A percentile compares a stretch with the other conserved stretches of the same genome.
Evolutionary conservation across 2,113 vertebrate genomes (phyloP).

Genomic region (Polyodon spathula): DNA sequence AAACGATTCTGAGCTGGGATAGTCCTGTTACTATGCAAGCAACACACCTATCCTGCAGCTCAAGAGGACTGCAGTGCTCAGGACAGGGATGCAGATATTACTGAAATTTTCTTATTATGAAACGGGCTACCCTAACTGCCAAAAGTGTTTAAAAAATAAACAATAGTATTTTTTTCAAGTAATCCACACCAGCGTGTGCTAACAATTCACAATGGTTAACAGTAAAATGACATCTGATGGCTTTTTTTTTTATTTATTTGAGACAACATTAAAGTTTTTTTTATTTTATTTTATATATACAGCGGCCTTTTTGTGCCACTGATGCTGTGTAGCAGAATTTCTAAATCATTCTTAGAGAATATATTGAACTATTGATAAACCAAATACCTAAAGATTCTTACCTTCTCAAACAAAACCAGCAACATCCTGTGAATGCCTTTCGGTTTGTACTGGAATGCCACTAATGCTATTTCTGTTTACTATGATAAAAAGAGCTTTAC

Average conservation of each 20-base stretch:
- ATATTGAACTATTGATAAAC: too few species aligned
- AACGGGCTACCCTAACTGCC: background rate
- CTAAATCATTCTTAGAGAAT: too few species aligned
- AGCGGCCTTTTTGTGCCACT: background rate
- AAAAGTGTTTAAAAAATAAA: slow-evolving; percentile 1
- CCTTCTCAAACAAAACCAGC: too few species aligned
- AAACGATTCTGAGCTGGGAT: background rate
- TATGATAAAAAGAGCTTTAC: too few species aligned
- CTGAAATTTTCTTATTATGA: background rate
- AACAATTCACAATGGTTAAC: background rate
- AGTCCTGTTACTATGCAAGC: background rate
- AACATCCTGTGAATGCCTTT: too few species aligned
- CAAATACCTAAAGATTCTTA: too few species aligned
- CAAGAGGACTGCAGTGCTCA: too few species aligned
- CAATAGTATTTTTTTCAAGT: background rate
- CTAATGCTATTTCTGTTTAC: too few species aligned
- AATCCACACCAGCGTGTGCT: background rate
- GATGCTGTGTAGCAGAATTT: too few species aligned
- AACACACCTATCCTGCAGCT: background rate
- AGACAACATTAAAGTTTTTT: background rate
- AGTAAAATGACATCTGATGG: background rate
- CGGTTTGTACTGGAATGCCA: too few species aligned
- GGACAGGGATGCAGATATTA: too few species aligned
- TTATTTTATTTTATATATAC: background rate
- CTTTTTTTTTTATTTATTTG: background rate